Evolutionary conservation across 1,140 invertebrate species (phyloP).

Genomic region (Teleogryllus occipitalis): DNA sequence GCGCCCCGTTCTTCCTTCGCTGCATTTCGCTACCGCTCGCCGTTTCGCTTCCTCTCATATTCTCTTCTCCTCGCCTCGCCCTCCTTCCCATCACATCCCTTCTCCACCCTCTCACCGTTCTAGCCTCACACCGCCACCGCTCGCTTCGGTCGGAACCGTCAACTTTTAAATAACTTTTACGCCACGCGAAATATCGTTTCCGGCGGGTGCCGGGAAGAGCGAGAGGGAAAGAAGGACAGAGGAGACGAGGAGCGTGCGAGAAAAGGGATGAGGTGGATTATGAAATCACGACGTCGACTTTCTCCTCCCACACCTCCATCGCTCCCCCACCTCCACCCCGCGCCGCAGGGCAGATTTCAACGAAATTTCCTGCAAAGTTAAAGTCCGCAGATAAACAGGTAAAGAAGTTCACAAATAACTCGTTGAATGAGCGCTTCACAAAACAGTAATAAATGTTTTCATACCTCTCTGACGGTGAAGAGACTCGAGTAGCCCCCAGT

Average conservation of each 20-base stretch:
- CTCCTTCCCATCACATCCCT: not conserved
- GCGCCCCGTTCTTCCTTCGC: too few species aligned
- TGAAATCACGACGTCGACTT: not conserved
- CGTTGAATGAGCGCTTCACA: not conserved
- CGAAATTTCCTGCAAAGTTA: not conserved
- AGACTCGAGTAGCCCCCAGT: too few species aligned
- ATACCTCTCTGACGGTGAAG: not conserved
- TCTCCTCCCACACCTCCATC: not conserved
- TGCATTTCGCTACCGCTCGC: too few species aligned
- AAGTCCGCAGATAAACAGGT: not conserved
- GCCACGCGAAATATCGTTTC: not conserved
- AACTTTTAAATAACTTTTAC: not conserved
- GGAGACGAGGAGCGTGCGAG: not conserved
- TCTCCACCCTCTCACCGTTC: not conserved
- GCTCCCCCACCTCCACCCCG: not conserved
- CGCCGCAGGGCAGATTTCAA: not conserved
- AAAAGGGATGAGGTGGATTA: not conserved
- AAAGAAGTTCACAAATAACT: not conserved
- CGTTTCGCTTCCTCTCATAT: not conserved
- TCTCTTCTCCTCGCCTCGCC: not conserved
- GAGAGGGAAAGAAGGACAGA: not conserved
- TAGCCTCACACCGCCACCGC: not conserved
- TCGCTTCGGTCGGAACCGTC: not conserved
- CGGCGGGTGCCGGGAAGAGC: not conserved
- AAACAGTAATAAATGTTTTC: not conserved